Conservation (phyloP, 2,888 invertebrate species). For the Dicyrtomina minuta region DNA sequence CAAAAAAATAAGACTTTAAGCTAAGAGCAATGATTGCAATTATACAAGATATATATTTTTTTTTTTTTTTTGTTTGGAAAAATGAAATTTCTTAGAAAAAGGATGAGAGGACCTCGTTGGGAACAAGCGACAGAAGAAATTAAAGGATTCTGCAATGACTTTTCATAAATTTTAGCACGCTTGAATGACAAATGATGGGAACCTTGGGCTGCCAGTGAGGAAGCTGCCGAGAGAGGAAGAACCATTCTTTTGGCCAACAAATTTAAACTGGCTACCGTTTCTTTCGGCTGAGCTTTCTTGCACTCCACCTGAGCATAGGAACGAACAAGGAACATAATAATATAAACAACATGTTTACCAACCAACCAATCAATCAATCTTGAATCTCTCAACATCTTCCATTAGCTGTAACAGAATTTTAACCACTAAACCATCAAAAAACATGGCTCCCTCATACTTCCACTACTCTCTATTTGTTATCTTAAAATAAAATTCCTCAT, state of each 20-base stretch:
- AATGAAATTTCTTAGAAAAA: conserved; percentile 32
- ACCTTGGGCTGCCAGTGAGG: conserved; percentile 52
- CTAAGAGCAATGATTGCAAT: not conserved
- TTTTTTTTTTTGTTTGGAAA: no score
- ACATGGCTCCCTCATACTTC: no score
- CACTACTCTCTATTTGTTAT: no score
- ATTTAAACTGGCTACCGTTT: conserved; percentile 52
- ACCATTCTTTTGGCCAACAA: conserved; percentile 53
- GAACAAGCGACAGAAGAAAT: conserved; percentile 31
- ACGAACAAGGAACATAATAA: not conserved
- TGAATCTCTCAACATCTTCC: not conserved
- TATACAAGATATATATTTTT: conserved; percentile 5
- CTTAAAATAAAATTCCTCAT: no score
- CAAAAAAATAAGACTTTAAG: not conserved
- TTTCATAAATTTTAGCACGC: conserved; percentile 35
- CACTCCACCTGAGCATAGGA: conserved; percentile 53
- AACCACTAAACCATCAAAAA: no score
- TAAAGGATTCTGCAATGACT: conserved; percentile 37
- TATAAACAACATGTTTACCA: not conserved
- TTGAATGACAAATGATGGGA: conserved; percentile 35
- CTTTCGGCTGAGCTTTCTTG: conserved; percentile 56
- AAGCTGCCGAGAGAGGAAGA: conserved; percentile 52
- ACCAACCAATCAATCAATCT: conserved; percentile 3
- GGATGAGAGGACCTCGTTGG: conserved; percentile 35
- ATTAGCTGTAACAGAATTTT: not conserved